phyloP scores from a whole-genome alignment of 1,140 invertebrate species.

The Drosophila eugracilis region DNA sequence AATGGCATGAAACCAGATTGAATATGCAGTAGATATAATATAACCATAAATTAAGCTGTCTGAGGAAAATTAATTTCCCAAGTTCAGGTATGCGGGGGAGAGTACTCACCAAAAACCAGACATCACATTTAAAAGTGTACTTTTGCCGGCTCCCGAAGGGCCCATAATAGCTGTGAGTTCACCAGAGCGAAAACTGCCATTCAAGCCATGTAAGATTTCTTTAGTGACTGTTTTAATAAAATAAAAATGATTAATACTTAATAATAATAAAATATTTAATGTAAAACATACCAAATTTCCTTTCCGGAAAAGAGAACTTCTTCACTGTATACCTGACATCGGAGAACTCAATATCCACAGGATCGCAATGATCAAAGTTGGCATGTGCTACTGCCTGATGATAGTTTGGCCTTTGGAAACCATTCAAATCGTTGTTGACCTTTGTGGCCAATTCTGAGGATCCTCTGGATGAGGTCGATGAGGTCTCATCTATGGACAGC shows the following conservation, averaged over 20 bases:
- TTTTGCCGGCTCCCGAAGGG: conserved; percentile 91
- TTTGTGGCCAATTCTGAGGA: conserved; percentile 34
- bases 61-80: conserved; percentile 1
- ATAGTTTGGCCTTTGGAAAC: conserved; percentile 34
- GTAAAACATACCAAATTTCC: conserved; percentile 71
- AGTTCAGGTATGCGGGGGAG: conserved; percentile 6
- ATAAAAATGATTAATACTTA: not conserved
- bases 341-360: conserved; percentile 89
- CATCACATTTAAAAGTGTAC: conserved; percentile 89
- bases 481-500: conserved; percentile 71
- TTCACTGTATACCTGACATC: conserved; percentile 87
- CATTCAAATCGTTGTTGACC: conserved; percentile 71
- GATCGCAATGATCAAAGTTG: conserved; percentile 80
- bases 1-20: conserved; percentile 15
- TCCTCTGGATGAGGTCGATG: conserved; percentile 49
- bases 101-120: conserved; percentile 87
- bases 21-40: conserved; percentile 14
- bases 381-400: conserved; percentile 48
- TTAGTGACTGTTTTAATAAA: conserved; percentile 85
- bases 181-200: conserved; percentile 87
- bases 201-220: conserved; percentile 88
- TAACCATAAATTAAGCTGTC: conserved; percentile 3
- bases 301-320: conserved; percentile 78
- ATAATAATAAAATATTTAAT: not conserved
- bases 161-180: conserved; percentile 92